Conservation (phyloP, 2,113 vertebrate species). For the Mustela lutreola region DNA sequence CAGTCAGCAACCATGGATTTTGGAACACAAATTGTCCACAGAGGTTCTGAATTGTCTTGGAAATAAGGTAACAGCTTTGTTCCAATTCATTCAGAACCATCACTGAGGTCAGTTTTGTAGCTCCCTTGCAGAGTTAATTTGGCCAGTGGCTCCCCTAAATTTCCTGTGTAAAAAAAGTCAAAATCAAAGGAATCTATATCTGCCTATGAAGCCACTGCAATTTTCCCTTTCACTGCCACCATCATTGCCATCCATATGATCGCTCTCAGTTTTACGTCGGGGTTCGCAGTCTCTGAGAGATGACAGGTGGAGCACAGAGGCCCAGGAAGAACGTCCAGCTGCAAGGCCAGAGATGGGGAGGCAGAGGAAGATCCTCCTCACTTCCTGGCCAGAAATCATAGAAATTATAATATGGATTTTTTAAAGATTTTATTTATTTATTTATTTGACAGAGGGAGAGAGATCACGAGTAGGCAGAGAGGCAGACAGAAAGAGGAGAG, state of each 20-base stretch:
- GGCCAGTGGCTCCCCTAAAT: constrained; percentile 5
- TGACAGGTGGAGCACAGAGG: background rate
- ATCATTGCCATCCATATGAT: background rate
- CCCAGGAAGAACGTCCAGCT: background rate
- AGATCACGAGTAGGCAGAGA: too few species aligned
- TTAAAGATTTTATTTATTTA: background rate
- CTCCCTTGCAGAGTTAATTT: constrained; percentile 16
- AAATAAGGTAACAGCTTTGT: constrained; percentile 57
- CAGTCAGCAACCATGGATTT: constrained; percentile 57
- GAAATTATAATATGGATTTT: background rate
- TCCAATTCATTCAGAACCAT: background rate
- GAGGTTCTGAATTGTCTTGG: constrained; percentile 14
- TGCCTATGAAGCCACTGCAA: background rate
- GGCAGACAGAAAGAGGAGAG: too few species aligned
- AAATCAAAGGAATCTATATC: background rate
- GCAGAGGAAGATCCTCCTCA: background rate
- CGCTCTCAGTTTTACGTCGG: background rate
- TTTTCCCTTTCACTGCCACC: background rate
- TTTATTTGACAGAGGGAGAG: too few species aligned
- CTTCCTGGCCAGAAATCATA: background rate
- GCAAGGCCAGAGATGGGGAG: background rate
- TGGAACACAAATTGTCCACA: constrained; percentile 36
- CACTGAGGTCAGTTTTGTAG: constrained; percentile 30
- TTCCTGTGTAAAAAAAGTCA: constrained; percentile 1
- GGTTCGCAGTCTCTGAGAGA: background rate